These are phyloP conservation scores for Leucoptera coffeella DNA, from an alignment of 2,888 invertebrate species.

Conservation along the genomic window DNA sequence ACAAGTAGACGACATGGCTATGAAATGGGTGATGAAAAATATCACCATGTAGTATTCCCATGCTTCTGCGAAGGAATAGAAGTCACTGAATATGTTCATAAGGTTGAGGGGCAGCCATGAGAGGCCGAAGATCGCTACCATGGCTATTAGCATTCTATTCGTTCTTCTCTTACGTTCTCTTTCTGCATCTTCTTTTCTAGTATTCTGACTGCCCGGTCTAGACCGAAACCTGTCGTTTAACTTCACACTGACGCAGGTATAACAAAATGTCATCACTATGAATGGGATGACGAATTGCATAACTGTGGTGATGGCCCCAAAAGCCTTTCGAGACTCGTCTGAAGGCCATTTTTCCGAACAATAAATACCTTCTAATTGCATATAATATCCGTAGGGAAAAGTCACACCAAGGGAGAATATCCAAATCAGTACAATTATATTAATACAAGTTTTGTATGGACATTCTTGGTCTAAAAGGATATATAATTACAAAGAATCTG, in stretches of 20 bases:
- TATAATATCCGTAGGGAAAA: conserved; percentile 79
- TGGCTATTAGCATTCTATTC: conserved; percentile 85
- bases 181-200: conserved; percentile 72
- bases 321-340: conserved; percentile 62
- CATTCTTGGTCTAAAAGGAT: conserved; percentile 81
- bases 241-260: conserved; percentile 73
- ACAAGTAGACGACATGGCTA: conserved; percentile 91
- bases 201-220: conserved; percentile 68
- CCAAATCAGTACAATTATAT: conserved; percentile 78
- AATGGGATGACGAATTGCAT: conserved; percentile 86
- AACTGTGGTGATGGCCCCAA: conserved; percentile 71
- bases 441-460: conserved; percentile 67
- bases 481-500: conserved; percentile 84
- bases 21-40: conserved; percentile 76
- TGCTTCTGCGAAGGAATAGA: conserved; percentile 54
- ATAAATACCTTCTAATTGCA: conserved; percentile 51
- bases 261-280: conserved; percentile 79
- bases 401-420: conserved; percentile 71
- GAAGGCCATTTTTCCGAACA: conserved; percentile 79
- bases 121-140: conserved; percentile 82
- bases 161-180: conserved; percentile 74
- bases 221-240: conserved; percentile 66
- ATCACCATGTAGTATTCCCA: conserved; percentile 70
- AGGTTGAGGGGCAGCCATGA: conserved; percentile 83
- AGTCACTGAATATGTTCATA: conserved; percentile 69